Evolutionary conservation across 2,888 invertebrate species (phyloP).

Genomic region (Drosophila acutilabella): DNA sequence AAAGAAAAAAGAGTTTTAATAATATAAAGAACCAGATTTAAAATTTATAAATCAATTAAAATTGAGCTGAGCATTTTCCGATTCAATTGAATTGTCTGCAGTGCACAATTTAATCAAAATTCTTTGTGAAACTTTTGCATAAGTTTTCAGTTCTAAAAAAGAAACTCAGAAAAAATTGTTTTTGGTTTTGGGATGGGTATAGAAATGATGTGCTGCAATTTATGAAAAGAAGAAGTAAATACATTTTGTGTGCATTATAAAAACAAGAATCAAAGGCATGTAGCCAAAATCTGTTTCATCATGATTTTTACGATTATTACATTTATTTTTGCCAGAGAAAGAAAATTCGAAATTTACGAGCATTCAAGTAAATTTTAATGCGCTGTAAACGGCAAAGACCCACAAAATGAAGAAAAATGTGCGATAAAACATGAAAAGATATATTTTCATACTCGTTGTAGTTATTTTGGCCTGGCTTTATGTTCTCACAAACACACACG

Average conservation of each 20-base stretch:
- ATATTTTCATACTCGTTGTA: constrained; percentile 48
- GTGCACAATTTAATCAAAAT: constrained; percentile 16
- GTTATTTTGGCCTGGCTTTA: constrained; percentile 33
- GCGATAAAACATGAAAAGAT: constrained; percentile 72
- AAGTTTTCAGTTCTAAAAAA: background rate
- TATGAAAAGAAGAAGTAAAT: constrained; percentile 9
- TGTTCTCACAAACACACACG: constrained; percentile 12
- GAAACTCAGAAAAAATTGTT: constrained; percentile 2
- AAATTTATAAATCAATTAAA: background rate
- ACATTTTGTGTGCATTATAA: constrained; percentile 18
- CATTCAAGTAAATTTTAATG: constrained; percentile 71
- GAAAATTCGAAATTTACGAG: constrained; percentile 67
- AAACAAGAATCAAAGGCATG: constrained; percentile 34
- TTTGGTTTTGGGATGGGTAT: background rate
- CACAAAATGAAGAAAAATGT: constrained; percentile 67
- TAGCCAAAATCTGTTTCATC: constrained; percentile 53
- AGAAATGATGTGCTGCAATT: constrained; percentile 24
- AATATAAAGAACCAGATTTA: background rate
- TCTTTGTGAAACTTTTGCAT: constrained; percentile 4
- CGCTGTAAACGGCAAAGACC: constrained; percentile 63
- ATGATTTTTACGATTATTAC: constrained; percentile 66
- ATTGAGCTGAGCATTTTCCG: background rate
- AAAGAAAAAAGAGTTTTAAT: too few relatives aligned
- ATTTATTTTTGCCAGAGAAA: constrained; percentile 48
- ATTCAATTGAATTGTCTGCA: constrained; percentile 10